phyloP scores from a whole-genome alignment of 2,113 vertebrate genomes.

The Grantiella picta region DNA sequence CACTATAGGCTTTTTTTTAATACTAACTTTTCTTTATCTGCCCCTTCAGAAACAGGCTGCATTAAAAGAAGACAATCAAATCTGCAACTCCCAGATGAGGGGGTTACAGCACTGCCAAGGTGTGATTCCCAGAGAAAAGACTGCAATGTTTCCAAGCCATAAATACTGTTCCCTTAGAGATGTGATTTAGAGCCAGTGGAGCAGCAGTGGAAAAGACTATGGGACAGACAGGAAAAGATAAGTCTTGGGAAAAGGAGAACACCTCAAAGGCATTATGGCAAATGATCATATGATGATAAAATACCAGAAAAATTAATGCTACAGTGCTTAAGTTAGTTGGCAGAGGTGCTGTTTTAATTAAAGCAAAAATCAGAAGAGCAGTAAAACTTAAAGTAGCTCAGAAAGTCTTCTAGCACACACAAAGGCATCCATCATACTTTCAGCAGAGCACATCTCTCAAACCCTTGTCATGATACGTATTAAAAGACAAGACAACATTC shows the following conservation, averaged over 20 bases:
- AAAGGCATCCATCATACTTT: background rate
- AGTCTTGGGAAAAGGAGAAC: background rate
- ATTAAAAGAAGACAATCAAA: background rate
- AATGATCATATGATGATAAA: background rate
- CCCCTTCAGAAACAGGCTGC: background rate
- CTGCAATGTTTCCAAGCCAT: background rate
- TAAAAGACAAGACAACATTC: background rate
- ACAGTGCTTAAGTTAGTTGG: background rate
- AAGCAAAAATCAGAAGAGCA: background rate
- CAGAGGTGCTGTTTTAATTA: background rate
- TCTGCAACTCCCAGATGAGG: background rate
- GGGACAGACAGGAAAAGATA: background rate
- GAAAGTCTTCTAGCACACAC: background rate
- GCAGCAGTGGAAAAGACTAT: background rate
- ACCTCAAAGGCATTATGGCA: background rate
- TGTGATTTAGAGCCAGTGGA: background rate
- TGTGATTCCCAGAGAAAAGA: background rate
- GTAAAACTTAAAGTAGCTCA: background rate
- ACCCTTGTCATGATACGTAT: accelerated
- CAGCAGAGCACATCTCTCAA: background rate
- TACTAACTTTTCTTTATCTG: background rate
- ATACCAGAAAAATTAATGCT: background rate
- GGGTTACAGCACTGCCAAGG: background rate
- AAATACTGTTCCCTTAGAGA: background rate
- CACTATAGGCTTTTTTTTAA: background rate